Percentiles rank a stretch among this genome's conserved stretches.
These are phyloP conservation scores for Gallinago media DNA, from an alignment of 2,113 vertebrate species.

Conservation along the genomic window DNA sequence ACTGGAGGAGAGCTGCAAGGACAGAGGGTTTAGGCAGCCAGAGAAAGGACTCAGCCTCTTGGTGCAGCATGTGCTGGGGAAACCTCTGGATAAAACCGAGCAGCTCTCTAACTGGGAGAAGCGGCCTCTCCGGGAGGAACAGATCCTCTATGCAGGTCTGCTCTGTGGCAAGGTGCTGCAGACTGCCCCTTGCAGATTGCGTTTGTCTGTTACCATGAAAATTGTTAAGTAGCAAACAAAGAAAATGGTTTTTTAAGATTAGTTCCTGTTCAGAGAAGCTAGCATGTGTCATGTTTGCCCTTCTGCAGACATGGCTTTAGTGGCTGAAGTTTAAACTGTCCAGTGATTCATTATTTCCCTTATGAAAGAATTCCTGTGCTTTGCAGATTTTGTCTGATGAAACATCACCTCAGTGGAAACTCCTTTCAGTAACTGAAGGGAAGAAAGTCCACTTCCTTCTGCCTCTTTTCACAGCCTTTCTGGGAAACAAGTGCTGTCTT, in stretches of 20 bases:
- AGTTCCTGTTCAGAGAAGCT: constrained; percentile 25
- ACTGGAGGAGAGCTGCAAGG: not conserved
- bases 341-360: constrained; percentile 56
- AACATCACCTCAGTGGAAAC: constrained; percentile 41
- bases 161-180: not conserved
- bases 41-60: constrained; percentile 89
- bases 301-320: not conserved
- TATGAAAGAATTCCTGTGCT: constrained; percentile 43
- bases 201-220: not conserved
- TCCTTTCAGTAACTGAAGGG: constrained; percentile 4
- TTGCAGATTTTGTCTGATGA: constrained; percentile 54
- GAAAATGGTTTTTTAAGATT: constrained; percentile 22
- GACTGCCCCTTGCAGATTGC: not conserved
- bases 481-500: not conserved
- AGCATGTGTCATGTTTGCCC: constrained; percentile 1
- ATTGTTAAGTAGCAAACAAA: not conserved
- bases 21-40: not conserved
- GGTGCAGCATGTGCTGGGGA: constrained; percentile 85
- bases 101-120: constrained; percentile 93
- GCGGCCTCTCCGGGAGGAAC: constrained; percentile 81
- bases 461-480: constrained; percentile 41
- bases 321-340: constrained; percentile 39
- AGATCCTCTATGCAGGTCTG: constrained; percentile 88
- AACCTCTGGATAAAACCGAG: constrained; percentile 86
- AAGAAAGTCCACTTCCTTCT: constrained; percentile 61